Evolutionary conservation across 2,113 vertebrate species (phyloP).

Genomic region (Vireo altiloquus): DNA sequence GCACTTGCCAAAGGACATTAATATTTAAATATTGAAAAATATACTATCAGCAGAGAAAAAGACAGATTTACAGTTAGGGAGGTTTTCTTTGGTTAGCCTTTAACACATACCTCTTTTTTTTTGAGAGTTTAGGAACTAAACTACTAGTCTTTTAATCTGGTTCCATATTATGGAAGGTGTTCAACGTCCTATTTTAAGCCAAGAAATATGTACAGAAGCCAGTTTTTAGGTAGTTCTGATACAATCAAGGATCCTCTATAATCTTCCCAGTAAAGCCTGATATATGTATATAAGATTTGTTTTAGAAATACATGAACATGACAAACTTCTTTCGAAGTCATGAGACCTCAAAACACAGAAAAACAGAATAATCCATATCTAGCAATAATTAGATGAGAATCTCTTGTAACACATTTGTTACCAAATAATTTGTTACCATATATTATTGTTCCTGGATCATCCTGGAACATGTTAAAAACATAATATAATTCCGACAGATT

Average conservation of each 20-base stretch:
- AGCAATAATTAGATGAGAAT: neutral
- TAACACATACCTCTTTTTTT: neutral
- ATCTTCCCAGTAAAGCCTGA: neutral
- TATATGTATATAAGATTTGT: neutral
- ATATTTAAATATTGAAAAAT: constrained; percentile 73
- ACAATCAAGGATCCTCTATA: neutral
- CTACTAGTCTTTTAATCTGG: neutral
- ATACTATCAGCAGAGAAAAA: constrained; percentile 56
- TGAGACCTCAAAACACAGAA: neutral
- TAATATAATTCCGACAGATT: neutral
- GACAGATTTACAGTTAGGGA: constrained; percentile 32
- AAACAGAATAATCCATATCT: neutral
- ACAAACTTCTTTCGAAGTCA: neutral
- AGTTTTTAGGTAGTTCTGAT: neutral
- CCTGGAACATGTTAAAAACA: neutral
- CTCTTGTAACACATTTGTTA: neutral
- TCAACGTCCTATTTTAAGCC: neutral
- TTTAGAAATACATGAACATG: neutral
- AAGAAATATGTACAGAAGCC: neutral
- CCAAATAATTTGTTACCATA: neutral
- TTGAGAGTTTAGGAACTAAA: neutral
- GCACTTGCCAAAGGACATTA: constrained; percentile 69
- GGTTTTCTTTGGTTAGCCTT: neutral
- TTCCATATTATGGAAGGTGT: neutral
- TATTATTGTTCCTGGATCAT: neutral